Base-by-base conservation (phyloP, 2,888 invertebrate genomes). In the Nemotelus nigrinus region DNA sequence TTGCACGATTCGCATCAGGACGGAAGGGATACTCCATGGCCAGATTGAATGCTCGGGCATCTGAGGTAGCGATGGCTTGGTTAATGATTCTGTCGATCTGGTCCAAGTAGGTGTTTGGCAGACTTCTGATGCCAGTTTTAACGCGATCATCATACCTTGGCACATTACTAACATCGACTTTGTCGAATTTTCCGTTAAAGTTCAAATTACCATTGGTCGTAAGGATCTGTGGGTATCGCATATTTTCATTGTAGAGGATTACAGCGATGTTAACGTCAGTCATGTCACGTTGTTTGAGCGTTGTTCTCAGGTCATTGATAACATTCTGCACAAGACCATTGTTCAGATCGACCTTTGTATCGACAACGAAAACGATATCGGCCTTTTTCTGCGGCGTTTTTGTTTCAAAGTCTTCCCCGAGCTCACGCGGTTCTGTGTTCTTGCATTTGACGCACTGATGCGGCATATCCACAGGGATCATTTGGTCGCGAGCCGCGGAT, bases 311-410 rank as follows among this genome's bases (percentile, higher is more conserved):
- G 39, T 85, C 84, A 2, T 79, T 81, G 7, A 87, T 82, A 0
- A 83, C 81, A 0, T 85, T 84, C 1, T 84, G 82, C 10, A 87
- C 80, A 2, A 87, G 81, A 25, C 79, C 78, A 63, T 74, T 72
- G 6, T 79, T 41, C n/a, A 76, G 25, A 71, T 84, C 83, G 81
- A 88, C 82, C 0, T 89, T 87, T 8, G 86, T 86, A 82, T 97
- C 96, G 7, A 96, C 90, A 1, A 93, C 89, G 77, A 97, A 89
- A 0, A 97, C 88, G 77, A 97, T 89, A 83, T 97, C 97, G 2
- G 95, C 96, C 80, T 94, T 90, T 80, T 93, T 93, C 80, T 89
- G 89, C 0, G 94, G 94, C 45, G 90, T 84, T 82, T 92, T 92
- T 0, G 92, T 88, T 74, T 90, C 90, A 84, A 92, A 93, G 39